Conservation (phyloP, 2,888 invertebrate species). For the Eudasyphora cyanicolor region DNA sequence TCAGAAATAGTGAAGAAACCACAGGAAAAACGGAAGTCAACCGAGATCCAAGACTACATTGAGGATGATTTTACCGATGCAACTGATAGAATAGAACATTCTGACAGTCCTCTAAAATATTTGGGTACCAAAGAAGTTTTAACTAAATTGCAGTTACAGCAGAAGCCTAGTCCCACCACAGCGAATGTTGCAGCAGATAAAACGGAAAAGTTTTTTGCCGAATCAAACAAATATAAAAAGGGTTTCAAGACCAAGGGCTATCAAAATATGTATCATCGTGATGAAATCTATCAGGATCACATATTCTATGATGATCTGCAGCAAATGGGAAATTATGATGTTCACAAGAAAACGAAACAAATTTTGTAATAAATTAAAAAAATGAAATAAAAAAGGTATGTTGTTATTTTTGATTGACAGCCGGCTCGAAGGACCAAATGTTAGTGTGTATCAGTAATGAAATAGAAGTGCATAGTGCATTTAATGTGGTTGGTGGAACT, state of each 20-base stretch:
- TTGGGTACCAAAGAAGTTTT: slow-evolving; percentile 53
- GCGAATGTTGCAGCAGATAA: slow-evolving; percentile 8
- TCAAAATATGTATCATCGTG: slow-evolving; percentile 92
- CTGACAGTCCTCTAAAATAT: slow-evolving; percentile 57
- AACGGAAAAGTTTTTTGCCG: slow-evolving; percentile 81
- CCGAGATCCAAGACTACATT: neutral
- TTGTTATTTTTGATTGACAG: too few relatives aligned
- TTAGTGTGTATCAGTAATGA: too few relatives aligned
- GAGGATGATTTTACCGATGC: slow-evolving; percentile 6
- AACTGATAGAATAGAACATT: slow-evolving; percentile 18
- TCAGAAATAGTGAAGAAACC: neutral
- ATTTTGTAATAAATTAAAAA: slow-evolving; percentile 48
- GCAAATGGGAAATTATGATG: slow-evolving; percentile 88
- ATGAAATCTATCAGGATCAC: slow-evolving; percentile 92
- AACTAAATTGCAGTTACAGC: slow-evolving; percentile 38
- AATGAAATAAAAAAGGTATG: neutral
- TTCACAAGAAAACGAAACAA: slow-evolving; percentile 83
- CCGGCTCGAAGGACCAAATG: too few relatives aligned
- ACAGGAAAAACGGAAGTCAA: neutral
- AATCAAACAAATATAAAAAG: slow-evolving; percentile 89
- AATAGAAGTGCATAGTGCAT: too few relatives aligned
- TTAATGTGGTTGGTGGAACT: too few relatives aligned
- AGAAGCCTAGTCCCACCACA: neutral
- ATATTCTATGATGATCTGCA: slow-evolving; percentile 93
- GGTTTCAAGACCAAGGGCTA: slow-evolving; percentile 90